phyloP scores from a whole-genome alignment of 2,888 invertebrate species.

The Isotomurus palustris region DNA sequence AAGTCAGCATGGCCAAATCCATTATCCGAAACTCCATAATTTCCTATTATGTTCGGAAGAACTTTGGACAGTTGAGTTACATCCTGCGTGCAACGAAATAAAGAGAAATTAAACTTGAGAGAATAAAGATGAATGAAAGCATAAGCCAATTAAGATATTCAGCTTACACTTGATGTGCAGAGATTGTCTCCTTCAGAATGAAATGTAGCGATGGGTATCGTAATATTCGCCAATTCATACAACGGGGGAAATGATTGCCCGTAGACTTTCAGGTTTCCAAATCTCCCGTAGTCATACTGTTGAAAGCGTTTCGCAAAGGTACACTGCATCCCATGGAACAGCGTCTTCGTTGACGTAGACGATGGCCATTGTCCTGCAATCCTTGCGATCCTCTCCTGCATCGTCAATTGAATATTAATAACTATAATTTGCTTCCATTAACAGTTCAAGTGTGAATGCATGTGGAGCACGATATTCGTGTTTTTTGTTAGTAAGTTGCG shows the following conservation, averaged over 20 bases:
- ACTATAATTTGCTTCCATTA: too few species aligned
- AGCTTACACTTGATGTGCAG: background rate
- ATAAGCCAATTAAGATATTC: too few species aligned
- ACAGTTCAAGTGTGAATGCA: too few species aligned
- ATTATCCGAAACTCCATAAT: background rate
- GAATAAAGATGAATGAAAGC: too few species aligned
- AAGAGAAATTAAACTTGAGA: too few species aligned
- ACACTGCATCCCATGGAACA: conserved; percentile 2
- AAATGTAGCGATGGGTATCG: conserved; percentile 1
- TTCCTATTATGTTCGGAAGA: conserved; percentile 1
- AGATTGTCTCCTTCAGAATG: background rate
- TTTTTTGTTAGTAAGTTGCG: too few species aligned
- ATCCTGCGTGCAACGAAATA: too few species aligned
- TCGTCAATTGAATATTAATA: background rate
- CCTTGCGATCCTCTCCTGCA: background rate
- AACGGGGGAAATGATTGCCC: background rate
- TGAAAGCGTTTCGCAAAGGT: background rate
- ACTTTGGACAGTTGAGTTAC: background rate
- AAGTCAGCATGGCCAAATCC: conserved; percentile 1
- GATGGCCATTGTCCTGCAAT: background rate
- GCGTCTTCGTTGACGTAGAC: conserved; percentile 1
- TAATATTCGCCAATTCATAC: background rate
- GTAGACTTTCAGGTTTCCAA: background rate
- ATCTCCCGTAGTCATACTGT: conserved; percentile 3
- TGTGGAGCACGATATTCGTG: too few species aligned